phyloP scores from a whole-genome alignment of 1,140 invertebrate species.

The Chlorops oryzae region DNA sequence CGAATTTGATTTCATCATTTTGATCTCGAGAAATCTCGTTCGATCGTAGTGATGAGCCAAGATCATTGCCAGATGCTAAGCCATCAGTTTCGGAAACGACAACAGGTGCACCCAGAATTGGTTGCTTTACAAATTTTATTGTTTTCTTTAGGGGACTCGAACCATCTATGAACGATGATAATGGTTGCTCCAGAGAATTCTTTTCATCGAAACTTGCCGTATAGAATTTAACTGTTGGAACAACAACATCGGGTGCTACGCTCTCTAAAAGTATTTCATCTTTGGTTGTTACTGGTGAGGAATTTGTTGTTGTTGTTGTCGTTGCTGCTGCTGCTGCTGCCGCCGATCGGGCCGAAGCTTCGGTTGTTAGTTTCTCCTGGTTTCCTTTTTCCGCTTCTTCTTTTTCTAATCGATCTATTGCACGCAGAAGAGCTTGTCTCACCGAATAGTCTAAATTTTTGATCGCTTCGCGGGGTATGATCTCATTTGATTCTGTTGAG shows the following conservation, averaged over 20 bases:
- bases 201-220: conserved; percentile 43
- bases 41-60: conserved; percentile 22
- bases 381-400: conserved; percentile 41
- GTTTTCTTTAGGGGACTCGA: conserved; percentile 40
- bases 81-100: conserved; percentile 17
- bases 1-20: conserved; percentile 41
- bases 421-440: conserved; percentile 62
- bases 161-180: conserved; percentile 39
- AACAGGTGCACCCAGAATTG: conserved; percentile 1
- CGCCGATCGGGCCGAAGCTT: conserved; percentile 27
- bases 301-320: conserved; percentile 41
- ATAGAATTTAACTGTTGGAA: conserved; percentile 44
- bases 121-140: conserved; percentile 20
- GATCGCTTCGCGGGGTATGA: conserved; percentile 51
- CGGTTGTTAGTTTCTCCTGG: conserved; percentile 23
- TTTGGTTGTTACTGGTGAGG: background rate
- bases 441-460: conserved; percentile 61
- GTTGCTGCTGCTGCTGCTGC: conserved; percentile 35
- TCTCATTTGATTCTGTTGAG: conserved; percentile 48
- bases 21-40: conserved; percentile 36
- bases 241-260: conserved; percentile 25
- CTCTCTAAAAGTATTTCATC: conserved; percentile 45
- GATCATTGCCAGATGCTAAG: conserved; percentile 34
- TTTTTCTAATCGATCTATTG: conserved; percentile 61
- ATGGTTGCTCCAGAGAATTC: conserved; percentile 36